phyloP scores from a whole-genome alignment of 2,888 invertebrate species.

The Drosophila paracracens region DNA sequence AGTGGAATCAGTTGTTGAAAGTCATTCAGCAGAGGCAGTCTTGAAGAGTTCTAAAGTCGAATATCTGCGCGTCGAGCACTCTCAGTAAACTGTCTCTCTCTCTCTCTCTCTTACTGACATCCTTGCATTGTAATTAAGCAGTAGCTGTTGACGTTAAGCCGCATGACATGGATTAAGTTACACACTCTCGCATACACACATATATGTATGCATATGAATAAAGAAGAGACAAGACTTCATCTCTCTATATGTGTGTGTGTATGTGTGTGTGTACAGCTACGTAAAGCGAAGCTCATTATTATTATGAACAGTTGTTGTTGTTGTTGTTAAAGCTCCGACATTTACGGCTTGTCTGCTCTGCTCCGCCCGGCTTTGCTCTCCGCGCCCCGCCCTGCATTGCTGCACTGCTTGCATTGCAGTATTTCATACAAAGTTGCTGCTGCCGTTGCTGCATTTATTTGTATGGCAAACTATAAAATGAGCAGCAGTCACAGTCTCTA shows the following conservation, averaged over 20 bases:
- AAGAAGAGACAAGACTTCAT: conserved; percentile 39
- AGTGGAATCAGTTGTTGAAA: neutral
- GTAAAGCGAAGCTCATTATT: conserved; percentile 55
- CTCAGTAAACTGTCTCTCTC: neutral
- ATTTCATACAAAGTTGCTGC: conserved; percentile 36
- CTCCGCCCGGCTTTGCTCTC: conserved; percentile 44
- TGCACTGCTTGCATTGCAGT: neutral
- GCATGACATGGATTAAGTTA: conserved; percentile 19
- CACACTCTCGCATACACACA: conserved; percentile 15
- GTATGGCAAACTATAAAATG: conserved; percentile 52
- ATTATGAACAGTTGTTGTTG: conserved; percentile 47
- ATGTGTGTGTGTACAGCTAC: neutral
- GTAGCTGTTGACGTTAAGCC: conserved; percentile 24
- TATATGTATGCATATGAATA: neutral
- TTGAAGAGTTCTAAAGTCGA: neutral
- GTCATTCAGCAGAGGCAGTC: neutral
- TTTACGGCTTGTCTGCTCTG: conserved; percentile 60
- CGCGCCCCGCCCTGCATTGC: conserved; percentile 21
- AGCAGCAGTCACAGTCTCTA: conserved; percentile 40
- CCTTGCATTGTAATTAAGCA: conserved; percentile 52
- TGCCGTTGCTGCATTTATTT: conserved; percentile 35
- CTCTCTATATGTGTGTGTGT: conserved; percentile 7
- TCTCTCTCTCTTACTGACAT: conserved; percentile 4
- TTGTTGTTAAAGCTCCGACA: conserved; percentile 55
- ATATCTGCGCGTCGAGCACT: neutral